Conservation (phyloP, 2,888 invertebrate genomes). For the Steinernema hermaphroditum region DNA sequence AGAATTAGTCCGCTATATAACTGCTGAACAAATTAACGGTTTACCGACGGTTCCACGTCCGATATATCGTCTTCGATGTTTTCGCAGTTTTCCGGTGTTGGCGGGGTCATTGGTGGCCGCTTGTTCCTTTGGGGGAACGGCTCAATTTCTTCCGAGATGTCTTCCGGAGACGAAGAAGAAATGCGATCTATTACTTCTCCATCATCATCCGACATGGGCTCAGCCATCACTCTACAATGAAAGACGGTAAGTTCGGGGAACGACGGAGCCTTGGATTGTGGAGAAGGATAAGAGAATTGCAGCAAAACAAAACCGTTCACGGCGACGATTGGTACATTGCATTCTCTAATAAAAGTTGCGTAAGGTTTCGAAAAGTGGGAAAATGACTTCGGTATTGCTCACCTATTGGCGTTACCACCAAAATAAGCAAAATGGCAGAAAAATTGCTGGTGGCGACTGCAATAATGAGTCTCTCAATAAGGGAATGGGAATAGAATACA, state of each 20-base stretch:
- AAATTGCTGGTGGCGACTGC: conserved; percentile 25
- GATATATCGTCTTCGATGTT: neutral
- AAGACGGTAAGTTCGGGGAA: neutral
- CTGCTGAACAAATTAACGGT: neutral
- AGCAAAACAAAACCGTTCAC: neutral
- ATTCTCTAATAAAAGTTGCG: neutral
- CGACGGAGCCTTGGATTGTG: neutral
- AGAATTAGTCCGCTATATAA: neutral
- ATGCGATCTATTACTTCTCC: conserved; percentile 2
- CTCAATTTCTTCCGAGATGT: neutral
- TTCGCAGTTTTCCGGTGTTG: neutral
- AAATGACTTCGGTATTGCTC: neutral
- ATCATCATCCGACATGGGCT: conserved; percentile 19
- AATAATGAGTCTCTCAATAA: conserved; percentile 23
- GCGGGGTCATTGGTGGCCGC: conserved; percentile 2
- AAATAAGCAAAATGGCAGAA: conserved; percentile 17
- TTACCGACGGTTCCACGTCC: neutral
- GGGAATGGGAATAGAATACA: conserved; percentile 14
- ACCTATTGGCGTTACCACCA: conserved; percentile 22
- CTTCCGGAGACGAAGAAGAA: conserved; percentile 17
- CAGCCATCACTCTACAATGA: conserved; percentile 20
- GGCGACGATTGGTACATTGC: neutral
- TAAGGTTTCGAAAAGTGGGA: neutral
- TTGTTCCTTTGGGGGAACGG: neutral
- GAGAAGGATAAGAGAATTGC: neutral